Base-by-base conservation (phyloP, 2,888 invertebrate species). In the Nysson spinosus region DNA sequence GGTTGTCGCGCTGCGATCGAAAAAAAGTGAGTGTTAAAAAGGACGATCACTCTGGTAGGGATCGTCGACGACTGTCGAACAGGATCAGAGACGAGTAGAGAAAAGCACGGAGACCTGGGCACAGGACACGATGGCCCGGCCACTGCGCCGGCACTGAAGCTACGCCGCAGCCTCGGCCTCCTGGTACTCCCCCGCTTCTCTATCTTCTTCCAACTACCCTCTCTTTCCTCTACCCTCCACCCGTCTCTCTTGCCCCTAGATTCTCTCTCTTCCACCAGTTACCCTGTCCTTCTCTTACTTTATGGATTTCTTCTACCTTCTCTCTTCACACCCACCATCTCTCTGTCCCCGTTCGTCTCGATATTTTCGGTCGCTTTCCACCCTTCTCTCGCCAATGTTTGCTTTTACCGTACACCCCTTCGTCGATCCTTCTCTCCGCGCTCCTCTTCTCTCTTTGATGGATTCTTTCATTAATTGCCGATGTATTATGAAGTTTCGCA, bases 61-160 rank as follows among this genome's bases (percentile, higher is more conserved):
- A 60, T 58, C 64, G 52, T 55, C 62, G 69, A 56, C 50, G 66
- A 46, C 71, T 61, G 57, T 54, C 61, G 68, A 50, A 65, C 50
- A 60, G 64, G 77, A 74, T 64, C 61, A 43, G 57, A 71, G 54
- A 55, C n/a, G n/a, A n/a, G n/a, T n/a, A 64, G 57, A 68, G 69
- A 51, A 64, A 63, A 65, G 20, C 75, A 72, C 69, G 28, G 60
- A 74, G 63, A 77, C 57, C 76, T 69, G 67, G 72, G 66, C 84
- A 81, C 84, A 83, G 85, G 84, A 84, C 86, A 83, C 85, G 83
- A 83, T 83, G 83, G 85, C 86, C 86, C 85, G 86, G 86, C 86
- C 86, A 86, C 86, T 86, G 86, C 86, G 86, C 86, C 86, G 85
- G 83, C 85, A 86, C 86, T 86, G 85, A 85, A 82, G 83, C 83